Conservation (phyloP, 2,888 invertebrate species). For the Andricus curvator region DNA sequence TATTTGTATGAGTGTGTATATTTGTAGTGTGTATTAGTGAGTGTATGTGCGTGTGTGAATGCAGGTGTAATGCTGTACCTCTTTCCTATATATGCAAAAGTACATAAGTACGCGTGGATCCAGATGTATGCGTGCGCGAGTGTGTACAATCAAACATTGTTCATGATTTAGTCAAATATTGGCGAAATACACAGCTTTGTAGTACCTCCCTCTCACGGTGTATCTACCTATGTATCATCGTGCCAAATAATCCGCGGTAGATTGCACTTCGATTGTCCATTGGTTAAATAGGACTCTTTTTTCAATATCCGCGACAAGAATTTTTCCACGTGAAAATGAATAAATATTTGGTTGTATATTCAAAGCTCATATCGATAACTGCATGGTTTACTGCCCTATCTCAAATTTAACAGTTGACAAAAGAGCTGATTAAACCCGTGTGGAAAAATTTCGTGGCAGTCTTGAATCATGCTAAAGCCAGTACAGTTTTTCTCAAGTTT, state of each 20-base stretch:
- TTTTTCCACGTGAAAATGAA: slow-evolving; percentile 13
- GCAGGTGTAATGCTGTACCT: slow-evolving; percentile 44
- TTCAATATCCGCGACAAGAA: slow-evolving; percentile 8
- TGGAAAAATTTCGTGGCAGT: too few relatives aligned
- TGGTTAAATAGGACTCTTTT: slow-evolving; percentile 37
- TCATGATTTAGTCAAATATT: slow-evolving; percentile 79
- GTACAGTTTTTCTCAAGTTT: too few relatives aligned
- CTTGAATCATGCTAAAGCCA: too few relatives aligned
- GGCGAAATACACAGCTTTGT: slow-evolving; percentile 77
- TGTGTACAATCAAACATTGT: slow-evolving; percentile 78
- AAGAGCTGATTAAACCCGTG: too few relatives aligned
- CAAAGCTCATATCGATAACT: not conserved
- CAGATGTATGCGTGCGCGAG: slow-evolving; percentile 60
- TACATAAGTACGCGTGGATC: slow-evolving; percentile 43
- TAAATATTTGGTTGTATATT: slow-evolving; percentile 27
- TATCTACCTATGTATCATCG: slow-evolving; percentile 67
- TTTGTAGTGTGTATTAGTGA: not conserved
- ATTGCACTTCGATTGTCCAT: slow-evolving; percentile 67
- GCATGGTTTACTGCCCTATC: too few relatives aligned
- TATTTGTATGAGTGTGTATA: slow-evolving; percentile 31
- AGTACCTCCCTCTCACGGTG: slow-evolving; percentile 64
- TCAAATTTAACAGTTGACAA: too few relatives aligned
- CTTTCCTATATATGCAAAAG: slow-evolving; percentile 41
- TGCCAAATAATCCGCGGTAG: slow-evolving; percentile 73
- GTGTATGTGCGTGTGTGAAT: slow-evolving; percentile 27